These are phyloP conservation scores for Aromia moschata DNA, from an alignment of 2,888 invertebrate genomes.

Conservation along the genomic window DNA sequence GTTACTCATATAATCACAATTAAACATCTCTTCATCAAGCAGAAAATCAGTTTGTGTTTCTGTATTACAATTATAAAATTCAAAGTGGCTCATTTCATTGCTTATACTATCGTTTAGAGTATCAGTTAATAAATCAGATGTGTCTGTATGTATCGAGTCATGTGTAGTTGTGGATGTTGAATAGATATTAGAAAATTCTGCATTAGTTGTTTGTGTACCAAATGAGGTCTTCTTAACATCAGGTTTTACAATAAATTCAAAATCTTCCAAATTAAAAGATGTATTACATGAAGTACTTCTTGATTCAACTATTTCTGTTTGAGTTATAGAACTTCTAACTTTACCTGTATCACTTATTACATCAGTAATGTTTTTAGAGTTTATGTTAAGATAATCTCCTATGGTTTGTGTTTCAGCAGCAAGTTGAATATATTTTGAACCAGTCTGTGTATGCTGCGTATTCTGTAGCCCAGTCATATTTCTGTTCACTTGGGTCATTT, in stretches of 20 bases:
- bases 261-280: constrained; percentile 51
- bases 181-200: constrained; percentile 34
- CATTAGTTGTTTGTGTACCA: constrained; percentile 55
- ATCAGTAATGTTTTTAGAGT: constrained; percentile 27
- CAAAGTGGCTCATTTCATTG: constrained; percentile 48
- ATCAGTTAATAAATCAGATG: constrained; percentile 49
- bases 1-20: constrained; percentile 57
- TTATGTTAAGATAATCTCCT: constrained; percentile 48
- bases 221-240: constrained; percentile 50
- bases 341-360: constrained; percentile 12
- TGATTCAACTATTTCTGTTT: constrained; percentile 46
- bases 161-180: constrained; percentile 49
- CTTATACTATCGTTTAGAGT: constrained; percentile 40
- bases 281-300: constrained; percentile 57
- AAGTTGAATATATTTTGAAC: constrained; percentile 34
- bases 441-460: constrained; percentile 59
- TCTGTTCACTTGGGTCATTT: constrained; percentile 46
- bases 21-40: constrained; percentile 56
- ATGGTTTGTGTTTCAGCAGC: constrained; percentile 62
- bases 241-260: constrained; percentile 39
- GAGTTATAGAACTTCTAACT: constrained; percentile 42
- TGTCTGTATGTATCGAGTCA: constrained; percentile 52
- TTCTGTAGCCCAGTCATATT: constrained; percentile 32
- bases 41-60: constrained; percentile 71
- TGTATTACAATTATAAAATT: constrained; percentile 65